A percentile compares a stretch with the other conserved stretches of the same genome.
Evolutionary conservation across 1,140 invertebrate genomes (phyloP).

Genomic region (Apis cerana): DNA sequence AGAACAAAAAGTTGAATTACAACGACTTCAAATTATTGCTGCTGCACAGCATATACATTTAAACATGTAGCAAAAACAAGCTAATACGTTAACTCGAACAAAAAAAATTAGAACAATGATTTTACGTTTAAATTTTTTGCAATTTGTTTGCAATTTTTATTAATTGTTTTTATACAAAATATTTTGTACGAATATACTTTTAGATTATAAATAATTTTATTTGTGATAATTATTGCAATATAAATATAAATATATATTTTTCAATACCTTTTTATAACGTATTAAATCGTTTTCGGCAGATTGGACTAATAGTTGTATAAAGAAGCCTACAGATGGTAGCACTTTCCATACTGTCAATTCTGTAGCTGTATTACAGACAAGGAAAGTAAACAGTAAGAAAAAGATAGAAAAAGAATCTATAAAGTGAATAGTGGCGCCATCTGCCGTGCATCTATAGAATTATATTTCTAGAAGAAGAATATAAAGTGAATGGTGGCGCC

Average conservation of each 20-base stretch:
- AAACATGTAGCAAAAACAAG: constrained; percentile 40
- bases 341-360: background rate
- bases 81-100: background rate
- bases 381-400: no score
- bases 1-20: constrained; percentile 68
- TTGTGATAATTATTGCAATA: background rate
- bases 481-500: no score
- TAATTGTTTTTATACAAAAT: background rate
- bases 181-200: background rate
- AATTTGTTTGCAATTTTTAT: background rate
- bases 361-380: no score
- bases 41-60: constrained; percentile 63
- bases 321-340: constrained; percentile 23
- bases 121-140: background rate
- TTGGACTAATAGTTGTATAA: background rate
- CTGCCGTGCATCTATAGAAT: no score
- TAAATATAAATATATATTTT: no score
- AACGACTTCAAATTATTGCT: constrained; percentile 64
- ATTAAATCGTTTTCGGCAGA: background rate
- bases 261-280: no score
- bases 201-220: background rate
- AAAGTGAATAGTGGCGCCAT: no score
- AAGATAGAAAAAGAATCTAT: no score
- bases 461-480: no score
- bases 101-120: no score